phyloP scores from a whole-genome alignment of 64 coral and sea anemone genomes.

The Dendronephthya gigantea region DNA sequence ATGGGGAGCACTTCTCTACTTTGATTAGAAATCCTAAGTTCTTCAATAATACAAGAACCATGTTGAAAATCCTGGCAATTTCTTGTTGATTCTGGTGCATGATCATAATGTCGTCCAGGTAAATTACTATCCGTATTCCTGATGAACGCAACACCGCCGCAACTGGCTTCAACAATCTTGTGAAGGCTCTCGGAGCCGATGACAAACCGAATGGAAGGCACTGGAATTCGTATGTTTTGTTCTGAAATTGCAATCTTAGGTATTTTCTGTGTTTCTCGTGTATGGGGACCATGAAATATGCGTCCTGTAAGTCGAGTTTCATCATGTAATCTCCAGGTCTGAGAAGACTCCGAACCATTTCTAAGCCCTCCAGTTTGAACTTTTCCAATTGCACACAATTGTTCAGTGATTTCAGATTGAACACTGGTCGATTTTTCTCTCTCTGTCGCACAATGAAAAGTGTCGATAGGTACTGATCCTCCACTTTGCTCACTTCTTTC shows the following conservation, averaged over 20 bases:
- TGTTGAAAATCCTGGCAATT: background rate
- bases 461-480: too few relatives aligned
- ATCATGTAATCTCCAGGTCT: constrained; percentile 21
- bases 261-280: constrained; percentile 16
- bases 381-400: constrained; percentile 13
- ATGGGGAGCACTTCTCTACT: background rate
- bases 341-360: background rate
- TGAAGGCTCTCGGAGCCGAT: constrained; percentile 10
- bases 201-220: constrained; percentile 33
- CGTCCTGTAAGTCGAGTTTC: constrained; percentile 31
- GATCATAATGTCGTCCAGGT: constrained; percentile 26
- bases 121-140: constrained; percentile 39
- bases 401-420: too few relatives aligned
- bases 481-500: too few relatives aligned
- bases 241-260: constrained; percentile 5
- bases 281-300: constrained; percentile 22
- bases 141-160: background rate
- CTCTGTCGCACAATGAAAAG: too few relatives aligned
- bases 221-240: background rate
- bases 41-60: background rate
- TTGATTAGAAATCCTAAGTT: background rate
- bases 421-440: too few relatives aligned
- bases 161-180: constrained; percentile 23
- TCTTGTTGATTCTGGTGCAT: background rate
- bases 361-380: constrained; percentile 37